phyloP scores from a whole-genome alignment of 2,797 vertebrate genomes.

The Cetoscarus ocellatus region DNA sequence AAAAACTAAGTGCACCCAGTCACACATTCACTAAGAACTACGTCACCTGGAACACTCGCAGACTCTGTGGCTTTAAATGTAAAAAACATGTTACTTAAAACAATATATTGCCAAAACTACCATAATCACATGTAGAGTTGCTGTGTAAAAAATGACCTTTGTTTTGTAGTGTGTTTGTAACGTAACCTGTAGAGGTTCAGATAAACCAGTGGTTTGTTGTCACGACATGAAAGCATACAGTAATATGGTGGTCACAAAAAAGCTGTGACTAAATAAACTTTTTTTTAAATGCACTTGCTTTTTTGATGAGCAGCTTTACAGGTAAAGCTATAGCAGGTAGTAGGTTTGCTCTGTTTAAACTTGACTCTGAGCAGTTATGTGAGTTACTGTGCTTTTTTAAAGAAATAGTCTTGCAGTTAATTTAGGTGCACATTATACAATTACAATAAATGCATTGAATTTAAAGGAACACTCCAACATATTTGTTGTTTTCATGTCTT shows the following conservation, averaged over 20 bases:
- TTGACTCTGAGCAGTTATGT: too few relatives aligned
- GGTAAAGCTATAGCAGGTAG: background rate
- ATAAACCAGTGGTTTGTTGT: constrained; percentile 31
- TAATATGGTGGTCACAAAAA: constrained; percentile 21
- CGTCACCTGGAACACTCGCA: constrained; percentile 35
- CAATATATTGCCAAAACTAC: background rate
- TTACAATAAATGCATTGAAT: too few relatives aligned
- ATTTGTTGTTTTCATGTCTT: too few relatives aligned
- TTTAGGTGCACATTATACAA: too few relatives aligned
- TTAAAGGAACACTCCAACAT: too few relatives aligned
- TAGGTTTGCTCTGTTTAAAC: too few relatives aligned
- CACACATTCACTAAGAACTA: constrained; percentile 72
- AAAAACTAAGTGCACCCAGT: constrained; percentile 54
- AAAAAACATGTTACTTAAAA: constrained; percentile 15
- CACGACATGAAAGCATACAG: background rate
- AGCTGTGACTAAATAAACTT: background rate
- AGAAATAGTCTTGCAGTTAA: too few relatives aligned
- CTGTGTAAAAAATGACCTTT: constrained; percentile 4
- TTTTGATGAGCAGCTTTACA: constrained; percentile 7
- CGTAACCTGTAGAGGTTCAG: constrained; percentile 12
- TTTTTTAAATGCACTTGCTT: constrained; percentile 3
- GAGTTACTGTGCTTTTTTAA: too few relatives aligned
- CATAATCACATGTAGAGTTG: background rate
- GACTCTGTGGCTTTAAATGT: constrained; percentile 20
- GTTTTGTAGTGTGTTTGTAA: constrained; percentile 29